Evolutionary conservation across 2,888 invertebrate species (phyloP).

Genomic region (Operophtera brumata): DNA sequence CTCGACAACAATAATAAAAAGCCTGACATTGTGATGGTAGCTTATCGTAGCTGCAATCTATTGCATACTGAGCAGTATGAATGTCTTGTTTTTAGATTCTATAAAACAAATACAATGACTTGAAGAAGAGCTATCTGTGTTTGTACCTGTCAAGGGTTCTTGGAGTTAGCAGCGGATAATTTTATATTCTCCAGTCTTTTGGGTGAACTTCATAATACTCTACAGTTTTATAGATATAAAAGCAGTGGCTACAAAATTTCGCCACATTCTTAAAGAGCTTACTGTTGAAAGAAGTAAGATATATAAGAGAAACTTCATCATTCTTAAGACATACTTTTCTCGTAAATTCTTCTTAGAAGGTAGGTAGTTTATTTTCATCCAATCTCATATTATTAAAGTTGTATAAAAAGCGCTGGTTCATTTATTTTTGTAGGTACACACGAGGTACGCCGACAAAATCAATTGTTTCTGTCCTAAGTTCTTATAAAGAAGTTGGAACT

Average conservation of each 20-base stretch:
- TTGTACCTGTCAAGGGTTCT: neutral
- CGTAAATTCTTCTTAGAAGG: neutral
- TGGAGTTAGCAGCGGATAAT: neutral
- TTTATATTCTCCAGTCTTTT: neutral
- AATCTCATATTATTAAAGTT: neutral
- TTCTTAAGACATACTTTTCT: conserved; percentile 5
- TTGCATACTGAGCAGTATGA: conserved; percentile 8
- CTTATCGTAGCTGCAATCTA: conserved; percentile 17
- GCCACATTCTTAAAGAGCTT: conserved; percentile 3
- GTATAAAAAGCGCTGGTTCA: neutral
- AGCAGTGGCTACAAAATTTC: conserved; percentile 1
- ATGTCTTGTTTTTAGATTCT: conserved; percentile 15
- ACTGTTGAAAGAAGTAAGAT: neutral
- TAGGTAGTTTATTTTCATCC: neutral
- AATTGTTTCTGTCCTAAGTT: conserved; percentile 47
- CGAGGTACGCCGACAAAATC: conserved; percentile 34
- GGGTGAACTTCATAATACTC: neutral
- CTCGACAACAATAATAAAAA: conserved; percentile 9
- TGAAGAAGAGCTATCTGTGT: neutral
- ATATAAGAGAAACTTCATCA: conserved; percentile 9
- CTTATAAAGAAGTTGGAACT: conserved; percentile 47
- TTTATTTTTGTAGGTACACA: neutral
- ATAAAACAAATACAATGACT: conserved; percentile 3
- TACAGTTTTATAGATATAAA: neutral
- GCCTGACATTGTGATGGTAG: conserved; percentile 11